phyloP scores from a whole-genome alignment of 1,140 invertebrate species.

The Helicoverpa zea region DNA sequence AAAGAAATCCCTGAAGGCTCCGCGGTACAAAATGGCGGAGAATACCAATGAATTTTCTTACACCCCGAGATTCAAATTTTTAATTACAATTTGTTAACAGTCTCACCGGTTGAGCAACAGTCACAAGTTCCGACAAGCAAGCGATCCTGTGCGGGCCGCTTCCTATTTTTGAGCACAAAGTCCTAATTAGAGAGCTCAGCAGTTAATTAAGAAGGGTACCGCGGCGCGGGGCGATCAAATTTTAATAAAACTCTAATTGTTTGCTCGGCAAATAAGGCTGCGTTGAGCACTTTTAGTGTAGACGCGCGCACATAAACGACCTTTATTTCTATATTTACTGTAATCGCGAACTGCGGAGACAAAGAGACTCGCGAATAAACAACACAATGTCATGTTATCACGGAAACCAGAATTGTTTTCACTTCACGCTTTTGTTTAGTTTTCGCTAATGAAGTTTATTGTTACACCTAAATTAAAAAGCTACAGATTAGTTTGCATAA shows the following conservation, averaged over 20 bases:
- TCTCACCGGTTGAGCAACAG: constrained; percentile 29
- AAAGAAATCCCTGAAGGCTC: constrained; percentile 25
- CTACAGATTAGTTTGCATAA: constrained; percentile 15
- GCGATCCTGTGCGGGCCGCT: constrained; percentile 25
- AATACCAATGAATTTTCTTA: constrained; percentile 16
- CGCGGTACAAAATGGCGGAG: neutral
- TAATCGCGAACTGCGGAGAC: constrained; percentile 9
- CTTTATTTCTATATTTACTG: constrained; percentile 8
- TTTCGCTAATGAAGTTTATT: constrained; percentile 30
- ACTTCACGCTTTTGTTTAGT: constrained; percentile 27
- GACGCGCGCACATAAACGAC: neutral
- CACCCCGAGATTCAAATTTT: constrained; percentile 33
- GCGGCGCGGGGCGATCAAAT: constrained; percentile 24
- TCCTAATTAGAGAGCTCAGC: constrained; percentile 46
- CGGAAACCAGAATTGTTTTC: constrained; percentile 25
- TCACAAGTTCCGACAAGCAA: constrained; percentile 17
- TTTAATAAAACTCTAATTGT: constrained; percentile 46
- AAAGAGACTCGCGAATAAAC: constrained; percentile 31
- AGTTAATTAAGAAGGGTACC: constrained; percentile 48
- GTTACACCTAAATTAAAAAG: constrained; percentile 32
- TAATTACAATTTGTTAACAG: constrained; percentile 44
- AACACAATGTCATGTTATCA: constrained; percentile 36
- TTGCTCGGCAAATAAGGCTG: constrained; percentile 39
- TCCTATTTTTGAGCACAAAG: constrained; percentile 39
- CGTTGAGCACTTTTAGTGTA: constrained; percentile 28